A percentile compares a stretch with the other conserved stretches of the same genome.
Conservation (phyloP, 2,888 invertebrate genomes). For the Ophioninae sp. region DNA sequence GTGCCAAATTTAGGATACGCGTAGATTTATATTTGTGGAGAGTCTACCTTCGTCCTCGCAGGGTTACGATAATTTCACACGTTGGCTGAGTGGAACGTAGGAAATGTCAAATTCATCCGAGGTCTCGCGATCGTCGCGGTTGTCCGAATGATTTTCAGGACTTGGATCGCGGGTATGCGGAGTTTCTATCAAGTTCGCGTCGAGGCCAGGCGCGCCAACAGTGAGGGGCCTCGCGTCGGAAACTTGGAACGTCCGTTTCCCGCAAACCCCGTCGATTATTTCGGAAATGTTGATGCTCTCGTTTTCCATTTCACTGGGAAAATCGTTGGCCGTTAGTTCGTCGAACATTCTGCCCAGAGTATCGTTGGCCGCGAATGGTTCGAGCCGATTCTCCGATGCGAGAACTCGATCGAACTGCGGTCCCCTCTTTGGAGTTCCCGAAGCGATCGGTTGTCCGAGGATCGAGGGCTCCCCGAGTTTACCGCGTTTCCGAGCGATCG, state of each 20-base stretch:
- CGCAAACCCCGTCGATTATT: slow-evolving; percentile 82
- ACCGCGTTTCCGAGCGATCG: slow-evolving; percentile 78
- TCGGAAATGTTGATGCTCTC: slow-evolving; percentile 82
- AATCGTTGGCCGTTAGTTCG: slow-evolving; percentile 76
- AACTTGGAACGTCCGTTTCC: slow-evolving; percentile 50
- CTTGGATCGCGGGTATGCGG: neutral
- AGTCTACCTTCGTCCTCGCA: slow-evolving; percentile 2
- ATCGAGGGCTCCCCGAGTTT: slow-evolving; percentile 66
- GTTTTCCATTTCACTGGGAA: slow-evolving; percentile 79
- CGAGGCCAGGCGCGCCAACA: neutral
- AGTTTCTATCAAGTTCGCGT: slow-evolving; percentile 4
- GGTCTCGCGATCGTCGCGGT: neutral
- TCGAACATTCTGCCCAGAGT: slow-evolving; percentile 77
- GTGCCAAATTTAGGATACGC: no score
- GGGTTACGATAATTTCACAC: slow-evolving; percentile 60
- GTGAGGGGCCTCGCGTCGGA: neutral
- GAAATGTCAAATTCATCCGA: slow-evolving; percentile 71
- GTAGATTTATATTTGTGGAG: slow-evolving; percentile 63
- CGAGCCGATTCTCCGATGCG: slow-evolving; percentile 65
- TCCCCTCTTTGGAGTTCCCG: slow-evolving; percentile 72
- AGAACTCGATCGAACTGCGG: slow-evolving; percentile 77
- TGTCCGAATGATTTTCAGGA: neutral
- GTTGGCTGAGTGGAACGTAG: slow-evolving; percentile 74
- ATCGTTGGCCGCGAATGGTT: slow-evolving; percentile 76
- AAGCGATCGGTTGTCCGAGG: slow-evolving; percentile 67